These are phyloP conservation scores for Rhagoletis zephyria DNA, from an alignment of 1,140 invertebrate species.

Conservation along the genomic window DNA sequence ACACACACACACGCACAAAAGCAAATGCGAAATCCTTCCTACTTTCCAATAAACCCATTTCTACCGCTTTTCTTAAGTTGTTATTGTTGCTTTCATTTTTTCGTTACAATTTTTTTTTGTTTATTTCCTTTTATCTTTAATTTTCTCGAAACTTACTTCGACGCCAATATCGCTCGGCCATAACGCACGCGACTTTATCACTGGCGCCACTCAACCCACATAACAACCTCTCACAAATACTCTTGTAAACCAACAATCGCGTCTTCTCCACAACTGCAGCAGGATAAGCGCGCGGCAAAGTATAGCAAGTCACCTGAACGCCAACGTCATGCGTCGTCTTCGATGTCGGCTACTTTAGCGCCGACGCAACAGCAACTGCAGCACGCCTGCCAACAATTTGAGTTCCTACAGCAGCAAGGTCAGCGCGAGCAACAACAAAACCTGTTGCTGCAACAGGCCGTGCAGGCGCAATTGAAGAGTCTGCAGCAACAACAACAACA, in stretches of 20 bases:
- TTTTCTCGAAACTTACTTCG: conserved; percentile 37
- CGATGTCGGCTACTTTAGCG: neutral
- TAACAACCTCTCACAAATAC: neutral
- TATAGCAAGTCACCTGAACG: neutral
- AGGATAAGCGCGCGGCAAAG: neutral
- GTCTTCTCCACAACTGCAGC: neutral
- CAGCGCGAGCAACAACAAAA: conserved; percentile 63
- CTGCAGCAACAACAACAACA: conserved; percentile 51
- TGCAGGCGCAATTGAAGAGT: conserved; percentile 62
- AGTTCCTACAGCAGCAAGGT: conserved; percentile 41
- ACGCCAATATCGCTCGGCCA: neutral
- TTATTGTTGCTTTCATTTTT: conserved; percentile 61
- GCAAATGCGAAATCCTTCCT: conserved; percentile 65
- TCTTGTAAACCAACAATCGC: neutral
- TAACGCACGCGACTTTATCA: neutral
- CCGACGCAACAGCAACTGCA: neutral
- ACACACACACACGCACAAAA: neutral
- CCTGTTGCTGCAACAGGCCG: conserved; percentile 64
- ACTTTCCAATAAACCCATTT: conserved; percentile 56
- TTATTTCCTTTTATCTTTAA: conserved; percentile 50
- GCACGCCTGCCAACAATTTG: conserved; percentile 31
- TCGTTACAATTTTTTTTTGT: conserved; percentile 49
- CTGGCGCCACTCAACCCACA: neutral
- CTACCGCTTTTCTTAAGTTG: conserved; percentile 58
- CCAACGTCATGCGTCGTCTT: conserved; percentile 18